A percentile compares a stretch with the other conserved stretches of the same genome.
phyloP scores from a whole-genome alignment of 2,113 vertebrate species.

The Hippocampus mohnikei region DNA sequence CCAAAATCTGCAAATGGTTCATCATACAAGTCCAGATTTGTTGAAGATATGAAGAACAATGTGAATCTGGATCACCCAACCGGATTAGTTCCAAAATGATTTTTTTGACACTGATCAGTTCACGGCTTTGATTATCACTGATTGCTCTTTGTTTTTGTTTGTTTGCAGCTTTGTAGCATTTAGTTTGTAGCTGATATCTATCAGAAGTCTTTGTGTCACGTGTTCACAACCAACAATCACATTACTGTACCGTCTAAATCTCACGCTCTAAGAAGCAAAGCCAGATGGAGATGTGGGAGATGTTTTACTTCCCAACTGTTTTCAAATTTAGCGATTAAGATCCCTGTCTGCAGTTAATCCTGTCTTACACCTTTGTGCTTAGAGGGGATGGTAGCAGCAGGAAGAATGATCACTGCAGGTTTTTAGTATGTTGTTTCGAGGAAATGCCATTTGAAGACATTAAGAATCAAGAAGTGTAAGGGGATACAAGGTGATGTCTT shows the following conservation, averaged over 20 bases:
- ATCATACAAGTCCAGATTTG: neutral
- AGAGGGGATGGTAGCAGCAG: conserved; percentile 24
- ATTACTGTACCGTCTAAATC: conserved; percentile 62
- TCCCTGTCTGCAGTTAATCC: conserved; percentile 50
- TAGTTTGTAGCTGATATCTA: conserved; percentile 52
- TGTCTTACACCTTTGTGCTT: conserved; percentile 43
- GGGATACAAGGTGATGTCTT: too few relatives aligned
- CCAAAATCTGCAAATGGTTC: too few relatives aligned
- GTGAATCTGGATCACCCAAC: conserved; percentile 6
- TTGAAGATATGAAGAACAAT: conserved; percentile 4
- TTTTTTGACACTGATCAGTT: conserved; percentile 46
- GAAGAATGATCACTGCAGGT: conserved; percentile 13
- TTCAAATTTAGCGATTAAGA: conserved; percentile 59
- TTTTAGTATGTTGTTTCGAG: conserved; percentile 12
- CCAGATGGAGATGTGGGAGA: conserved; percentile 55
- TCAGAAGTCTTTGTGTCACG: conserved; percentile 59
- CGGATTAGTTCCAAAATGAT: conserved; percentile 35
- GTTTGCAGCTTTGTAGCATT: conserved; percentile 28
- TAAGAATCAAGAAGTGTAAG: neutral
- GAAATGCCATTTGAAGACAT: conserved; percentile 3
- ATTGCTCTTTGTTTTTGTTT: conserved; percentile 33
- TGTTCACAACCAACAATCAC: conserved; percentile 60
- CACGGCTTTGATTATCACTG: conserved; percentile 49
- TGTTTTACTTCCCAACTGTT: conserved; percentile 53
- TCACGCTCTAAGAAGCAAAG: conserved; percentile 61